Conservation (phyloP, 2,888 invertebrate species). For the Eristalis intricaria region DNA sequence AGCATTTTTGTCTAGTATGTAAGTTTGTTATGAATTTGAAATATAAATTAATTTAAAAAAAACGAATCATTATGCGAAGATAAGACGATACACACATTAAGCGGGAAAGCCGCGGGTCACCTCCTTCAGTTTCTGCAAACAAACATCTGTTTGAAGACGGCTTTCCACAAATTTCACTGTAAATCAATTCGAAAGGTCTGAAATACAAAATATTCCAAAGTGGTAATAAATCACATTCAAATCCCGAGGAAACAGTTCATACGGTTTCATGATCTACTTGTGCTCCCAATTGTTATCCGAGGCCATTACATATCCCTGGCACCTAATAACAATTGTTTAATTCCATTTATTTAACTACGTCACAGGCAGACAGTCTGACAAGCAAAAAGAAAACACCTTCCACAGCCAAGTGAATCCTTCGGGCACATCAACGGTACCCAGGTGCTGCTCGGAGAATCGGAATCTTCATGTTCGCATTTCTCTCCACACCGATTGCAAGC, state of each 20-base stretch:
- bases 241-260: neutral
- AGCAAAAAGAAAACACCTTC: constrained; percentile 5
- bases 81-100: too few species aligned
- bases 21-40: too few species aligned
- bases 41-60: too few species aligned
- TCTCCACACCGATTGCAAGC: neutral
- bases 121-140: too few species aligned
- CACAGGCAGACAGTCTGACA: constrained; percentile 18
- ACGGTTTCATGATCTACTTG: neutral
- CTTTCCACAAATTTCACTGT: too few species aligned
- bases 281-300: neutral
- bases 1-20: too few species aligned
- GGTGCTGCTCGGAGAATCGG: constrained; percentile 13
- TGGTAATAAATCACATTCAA: neutral
- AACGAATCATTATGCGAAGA: too few species aligned
- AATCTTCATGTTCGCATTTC: constrained; percentile 3
- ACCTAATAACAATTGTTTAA: constrained; percentile 7
- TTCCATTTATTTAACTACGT: constrained; percentile 13
- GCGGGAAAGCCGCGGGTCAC: too few species aligned
- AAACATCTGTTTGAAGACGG: too few species aligned
- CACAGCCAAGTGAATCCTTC: neutral
- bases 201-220: too few species aligned
- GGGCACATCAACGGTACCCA: neutral
- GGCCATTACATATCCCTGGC: neutral
- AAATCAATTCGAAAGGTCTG: too few species aligned